A percentile compares a stretch with the other conserved stretches of the same genome.
Conservation (phyloP, 1,140 invertebrate genomes). For the Papilio dardanus region DNA sequence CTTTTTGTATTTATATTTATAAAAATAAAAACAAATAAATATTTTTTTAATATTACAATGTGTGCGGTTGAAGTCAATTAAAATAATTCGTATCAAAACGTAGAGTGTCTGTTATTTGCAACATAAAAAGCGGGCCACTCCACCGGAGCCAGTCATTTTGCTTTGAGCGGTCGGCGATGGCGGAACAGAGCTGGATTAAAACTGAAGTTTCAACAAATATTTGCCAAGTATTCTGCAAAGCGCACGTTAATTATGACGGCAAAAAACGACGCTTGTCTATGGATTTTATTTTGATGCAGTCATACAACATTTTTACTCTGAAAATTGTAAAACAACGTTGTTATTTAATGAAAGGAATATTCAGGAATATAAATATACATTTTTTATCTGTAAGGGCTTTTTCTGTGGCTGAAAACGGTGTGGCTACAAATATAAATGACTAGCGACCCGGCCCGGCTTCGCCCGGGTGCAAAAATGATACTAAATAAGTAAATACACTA, state of each 20-base stretch:
- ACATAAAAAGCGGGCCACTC: conserved; percentile 24
- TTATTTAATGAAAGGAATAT: conserved; percentile 7
- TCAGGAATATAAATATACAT: not conserved
- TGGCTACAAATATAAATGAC: too few species aligned
- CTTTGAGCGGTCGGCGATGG: conserved; percentile 24
- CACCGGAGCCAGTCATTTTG: conserved; percentile 19
- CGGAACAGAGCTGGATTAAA: conserved; percentile 26
- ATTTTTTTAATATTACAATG: not conserved
- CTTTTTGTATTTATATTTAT: not conserved
- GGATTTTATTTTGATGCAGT: conserved; percentile 29
- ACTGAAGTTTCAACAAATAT: conserved; percentile 35
- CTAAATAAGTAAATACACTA: too few species aligned
- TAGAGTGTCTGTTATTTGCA: conserved; percentile 22
- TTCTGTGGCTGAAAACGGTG: too few species aligned
- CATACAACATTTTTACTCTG: not conserved
- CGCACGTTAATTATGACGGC: conserved; percentile 25
- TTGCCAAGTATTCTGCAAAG: conserved; percentile 28
- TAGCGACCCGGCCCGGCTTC: too few species aligned
- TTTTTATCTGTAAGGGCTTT: too few species aligned
- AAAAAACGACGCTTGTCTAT: conserved; percentile 32
- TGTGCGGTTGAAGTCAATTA: conserved; percentile 20
- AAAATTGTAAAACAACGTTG: conserved; percentile 7
- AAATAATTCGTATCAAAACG: conserved; percentile 12
- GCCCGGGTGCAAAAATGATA: too few species aligned
- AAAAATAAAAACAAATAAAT: not conserved